These are phyloP conservation scores for Drosophila sulfurigaster DNA, from an alignment of 1,140 invertebrate species.

Conservation along the genomic window DNA sequence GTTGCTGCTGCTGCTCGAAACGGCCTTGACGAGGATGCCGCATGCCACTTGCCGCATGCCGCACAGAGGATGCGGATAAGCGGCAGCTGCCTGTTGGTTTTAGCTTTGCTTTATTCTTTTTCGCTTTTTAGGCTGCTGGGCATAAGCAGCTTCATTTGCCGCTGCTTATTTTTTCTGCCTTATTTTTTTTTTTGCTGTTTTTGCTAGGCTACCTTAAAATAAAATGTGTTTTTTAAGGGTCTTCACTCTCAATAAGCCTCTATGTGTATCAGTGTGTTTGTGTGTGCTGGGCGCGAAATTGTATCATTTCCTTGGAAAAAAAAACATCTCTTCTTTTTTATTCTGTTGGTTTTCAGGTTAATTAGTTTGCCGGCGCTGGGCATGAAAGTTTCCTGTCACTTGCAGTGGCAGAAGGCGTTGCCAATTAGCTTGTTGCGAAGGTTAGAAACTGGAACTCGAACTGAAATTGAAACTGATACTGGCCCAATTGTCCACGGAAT, in stretches of 20 bases:
- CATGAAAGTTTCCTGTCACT: slow-evolving; percentile 77
- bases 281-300: slow-evolving; percentile 62
- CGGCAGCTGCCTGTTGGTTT: slow-evolving; percentile 41
- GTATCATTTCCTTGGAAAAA: slow-evolving; percentile 79
- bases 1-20: slow-evolving; percentile 31
- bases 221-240: slow-evolving; percentile 71
- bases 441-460: slow-evolving; percentile 29
- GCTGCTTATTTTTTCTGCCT: slow-evolving; percentile 26
- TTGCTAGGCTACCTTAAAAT: slow-evolving; percentile 59
- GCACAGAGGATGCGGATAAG: slow-evolving; percentile 47
- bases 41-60: slow-evolving; percentile 29
- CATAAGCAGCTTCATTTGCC: slow-evolving; percentile 47
- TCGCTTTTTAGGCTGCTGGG: slow-evolving; percentile 39
- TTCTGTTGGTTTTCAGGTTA: slow-evolving; percentile 65
- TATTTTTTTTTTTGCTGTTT: slow-evolving; percentile 37
- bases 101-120: slow-evolving; percentile 30
- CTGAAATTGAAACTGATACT: slow-evolving; percentile 14
- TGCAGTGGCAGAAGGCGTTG: slow-evolving; percentile 78
- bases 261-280: slow-evolving; percentile 38
- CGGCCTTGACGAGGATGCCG: slow-evolving; percentile 55
- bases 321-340: slow-evolving; percentile 45
- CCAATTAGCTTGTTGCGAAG: slow-evolving; percentile 68
- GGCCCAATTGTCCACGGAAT: not conserved
- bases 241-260: slow-evolving; percentile 6
- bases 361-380: slow-evolving; percentile 74